A percentile compares a stretch with the other conserved stretches of the same genome.
Conservation (phyloP, 2,113 vertebrate genomes). For the Axis porcinus region DNA sequence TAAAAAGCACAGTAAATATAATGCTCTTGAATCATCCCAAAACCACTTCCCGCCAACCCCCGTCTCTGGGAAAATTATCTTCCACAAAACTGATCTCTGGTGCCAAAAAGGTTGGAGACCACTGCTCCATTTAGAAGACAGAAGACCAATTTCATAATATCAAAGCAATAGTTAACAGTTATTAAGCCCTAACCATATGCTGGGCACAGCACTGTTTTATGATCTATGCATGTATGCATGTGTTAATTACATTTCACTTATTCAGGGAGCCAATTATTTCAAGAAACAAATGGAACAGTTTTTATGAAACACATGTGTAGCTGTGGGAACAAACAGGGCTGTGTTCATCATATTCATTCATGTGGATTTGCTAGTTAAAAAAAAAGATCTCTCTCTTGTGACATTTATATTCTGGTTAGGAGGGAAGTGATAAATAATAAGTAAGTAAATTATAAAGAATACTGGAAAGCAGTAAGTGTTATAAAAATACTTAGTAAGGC, state of each 20-base stretch:
- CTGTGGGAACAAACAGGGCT: not conserved
- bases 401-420: not conserved
- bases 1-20: not conserved
- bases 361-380: not conserved
- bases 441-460: not conserved
- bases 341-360: accelerated
- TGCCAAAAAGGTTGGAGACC: not conserved
- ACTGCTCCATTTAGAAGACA: not conserved
- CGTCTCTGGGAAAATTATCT: not conserved
- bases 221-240: accelerated
- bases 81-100: not conserved
- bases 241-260: not conserved
- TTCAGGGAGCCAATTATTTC: not conserved
- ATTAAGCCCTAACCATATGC: not conserved
- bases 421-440: not conserved
- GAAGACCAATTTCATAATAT: not conserved
- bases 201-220: not conserved
- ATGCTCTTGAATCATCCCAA: not conserved
- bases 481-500: not conserved
- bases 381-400: not conserved
- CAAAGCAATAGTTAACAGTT: not conserved
- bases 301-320: not conserved
- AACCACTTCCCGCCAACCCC: not conserved
- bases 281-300: not conserved
- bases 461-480: not conserved